A percentile compares a stretch with the other conserved stretches of the same genome.
Evolutionary conservation across 2,888 invertebrate species (phyloP).

Genomic region (Pyrgus malvae): DNA sequence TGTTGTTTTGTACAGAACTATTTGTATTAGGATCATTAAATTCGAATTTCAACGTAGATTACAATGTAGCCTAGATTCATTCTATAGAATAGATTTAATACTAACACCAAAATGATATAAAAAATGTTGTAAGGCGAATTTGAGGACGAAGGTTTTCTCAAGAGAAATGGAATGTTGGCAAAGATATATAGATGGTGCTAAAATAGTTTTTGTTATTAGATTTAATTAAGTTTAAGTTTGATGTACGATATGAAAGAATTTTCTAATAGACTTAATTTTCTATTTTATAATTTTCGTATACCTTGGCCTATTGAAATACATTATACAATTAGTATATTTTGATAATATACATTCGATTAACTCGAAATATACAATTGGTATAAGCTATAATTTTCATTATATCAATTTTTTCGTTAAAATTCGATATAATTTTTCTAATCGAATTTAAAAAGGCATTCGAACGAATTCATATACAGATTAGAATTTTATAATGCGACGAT

Average conservation of each 20-base stretch:
- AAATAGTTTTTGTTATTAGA: slow-evolving; percentile 35
- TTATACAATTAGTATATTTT: slow-evolving; percentile 15
- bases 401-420: slow-evolving; percentile 19
- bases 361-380: slow-evolving; percentile 16
- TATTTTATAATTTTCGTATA: slow-evolving; percentile 12
- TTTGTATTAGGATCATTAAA: slow-evolving; percentile 4
- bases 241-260: slow-evolving; percentile 23
- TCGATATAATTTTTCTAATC: slow-evolving; percentile 11
- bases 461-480: slow-evolving; percentile 4
- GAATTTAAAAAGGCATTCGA: slow-evolving; percentile 1
- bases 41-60: slow-evolving; percentile 23
- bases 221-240: slow-evolving; percentile 34
- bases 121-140: slow-evolving; percentile 10
- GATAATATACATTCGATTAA: slow-evolving; percentile 3
- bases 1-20: slow-evolving; percentile 1
- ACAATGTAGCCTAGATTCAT: slow-evolving; percentile 10
- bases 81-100: slow-evolving; percentile 33
- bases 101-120: slow-evolving; percentile 24
- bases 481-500: slow-evolving; percentile 17
- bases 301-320: background rate
- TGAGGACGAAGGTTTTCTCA: background rate
- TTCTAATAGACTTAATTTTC: slow-evolving; percentile 20
- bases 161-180: slow-evolving; percentile 23
- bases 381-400: background rate
- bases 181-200: slow-evolving; percentile 43